phyloP scores from a whole-genome alignment of 2,888 invertebrate genomes.

The Ophioninae sp. region DNA sequence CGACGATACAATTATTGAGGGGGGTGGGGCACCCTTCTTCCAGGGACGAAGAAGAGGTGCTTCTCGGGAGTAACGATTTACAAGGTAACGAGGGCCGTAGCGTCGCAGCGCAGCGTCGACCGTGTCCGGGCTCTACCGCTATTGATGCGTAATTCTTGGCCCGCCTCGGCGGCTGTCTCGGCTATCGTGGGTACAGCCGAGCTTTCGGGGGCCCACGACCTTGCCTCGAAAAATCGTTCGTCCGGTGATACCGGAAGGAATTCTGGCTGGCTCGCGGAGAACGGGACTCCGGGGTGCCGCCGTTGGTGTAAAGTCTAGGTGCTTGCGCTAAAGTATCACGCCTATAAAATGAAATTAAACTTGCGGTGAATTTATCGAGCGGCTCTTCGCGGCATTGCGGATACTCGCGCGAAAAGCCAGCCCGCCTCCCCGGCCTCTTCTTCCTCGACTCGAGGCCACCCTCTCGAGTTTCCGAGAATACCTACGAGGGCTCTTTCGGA shows the following conservation, averaged over 20 bases:
- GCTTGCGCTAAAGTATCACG: constrained; percentile 76
- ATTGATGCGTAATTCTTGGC: constrained; percentile 71
- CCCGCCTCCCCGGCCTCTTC: too few species aligned
- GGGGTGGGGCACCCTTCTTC: too few species aligned
- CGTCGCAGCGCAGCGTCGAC: constrained; percentile 23
- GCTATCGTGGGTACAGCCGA: constrained; percentile 25
- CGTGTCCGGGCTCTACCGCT: constrained; percentile 20
- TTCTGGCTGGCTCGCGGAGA: constrained; percentile 9
- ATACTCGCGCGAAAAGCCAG: constrained; percentile 45
- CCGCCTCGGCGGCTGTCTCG: constrained; percentile 61
- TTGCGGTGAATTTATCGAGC: constrained; percentile 74
- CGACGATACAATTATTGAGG: constrained; percentile 75
- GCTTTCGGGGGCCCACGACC: background rate
- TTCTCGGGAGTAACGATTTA: constrained; percentile 70
- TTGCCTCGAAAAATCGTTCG: constrained; percentile 11
- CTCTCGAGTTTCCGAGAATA: too few species aligned
- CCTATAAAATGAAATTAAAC: constrained; percentile 79
- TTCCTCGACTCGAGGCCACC: too few species aligned
- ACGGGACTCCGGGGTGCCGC: constrained; percentile 55
- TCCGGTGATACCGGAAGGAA: constrained; percentile 40
- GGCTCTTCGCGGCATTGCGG: constrained; percentile 54
- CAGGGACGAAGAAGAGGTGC: constrained; percentile 59
- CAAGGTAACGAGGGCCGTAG: constrained; percentile 38
- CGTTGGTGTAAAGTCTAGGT: constrained; percentile 75
- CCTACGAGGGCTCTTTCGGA: too few species aligned